Percentiles rank a stretch among this genome's conserved stretches.
phyloP scores from a whole-genome alignment of 2,888 invertebrate genomes.

The Thereva unica region DNA sequence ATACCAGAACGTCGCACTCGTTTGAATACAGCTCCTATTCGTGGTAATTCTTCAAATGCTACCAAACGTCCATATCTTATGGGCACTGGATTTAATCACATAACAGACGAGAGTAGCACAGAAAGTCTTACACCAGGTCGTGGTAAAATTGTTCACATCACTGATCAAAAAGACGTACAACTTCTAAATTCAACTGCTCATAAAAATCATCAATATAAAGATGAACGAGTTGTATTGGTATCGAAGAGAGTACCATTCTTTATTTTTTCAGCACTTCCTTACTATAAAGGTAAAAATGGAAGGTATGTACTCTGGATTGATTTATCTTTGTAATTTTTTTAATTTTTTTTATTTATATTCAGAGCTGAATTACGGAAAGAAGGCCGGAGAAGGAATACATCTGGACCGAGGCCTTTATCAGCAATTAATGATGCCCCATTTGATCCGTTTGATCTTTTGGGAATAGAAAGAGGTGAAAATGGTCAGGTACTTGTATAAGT shows the following conservation, averaged over 20 bases:
- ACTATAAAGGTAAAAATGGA: slow-evolving; percentile 69
- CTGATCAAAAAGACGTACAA: slow-evolving; percentile 64
- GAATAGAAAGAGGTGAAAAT: slow-evolving; percentile 77
- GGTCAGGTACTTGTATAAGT: slow-evolving; percentile 73
- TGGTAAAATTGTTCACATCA: slow-evolving; percentile 53
- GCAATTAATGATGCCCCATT: slow-evolving; percentile 77
- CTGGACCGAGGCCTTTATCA: slow-evolving; percentile 81
- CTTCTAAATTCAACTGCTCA: slow-evolving; percentile 61
- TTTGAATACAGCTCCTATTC: slow-evolving; percentile 53
- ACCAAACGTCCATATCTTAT: slow-evolving; percentile 46
- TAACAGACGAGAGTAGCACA: slow-evolving; percentile 68
- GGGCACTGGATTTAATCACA: slow-evolving; percentile 50
- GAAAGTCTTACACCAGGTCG: slow-evolving; percentile 72
- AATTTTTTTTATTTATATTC: slow-evolving; percentile 38
- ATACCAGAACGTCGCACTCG: slow-evolving; percentile 54
- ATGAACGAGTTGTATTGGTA: slow-evolving; percentile 82
- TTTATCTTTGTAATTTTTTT: slow-evolving; percentile 10
- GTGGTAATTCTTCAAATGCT: slow-evolving; percentile 2
- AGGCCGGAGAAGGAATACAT: slow-evolving; percentile 77
- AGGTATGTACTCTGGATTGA: slow-evolving; percentile 59
- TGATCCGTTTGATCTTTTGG: slow-evolving; percentile 85
- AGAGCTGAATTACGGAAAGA: slow-evolving; percentile 73
- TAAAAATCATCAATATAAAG: slow-evolving; percentile 71
- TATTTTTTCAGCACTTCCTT: slow-evolving; percentile 86
- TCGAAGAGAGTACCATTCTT: slow-evolving; percentile 80